These are phyloP conservation scores for Tetramorium simillimum DNA, from an alignment of 1,140 invertebrate genomes.

Conservation along the genomic window DNA sequence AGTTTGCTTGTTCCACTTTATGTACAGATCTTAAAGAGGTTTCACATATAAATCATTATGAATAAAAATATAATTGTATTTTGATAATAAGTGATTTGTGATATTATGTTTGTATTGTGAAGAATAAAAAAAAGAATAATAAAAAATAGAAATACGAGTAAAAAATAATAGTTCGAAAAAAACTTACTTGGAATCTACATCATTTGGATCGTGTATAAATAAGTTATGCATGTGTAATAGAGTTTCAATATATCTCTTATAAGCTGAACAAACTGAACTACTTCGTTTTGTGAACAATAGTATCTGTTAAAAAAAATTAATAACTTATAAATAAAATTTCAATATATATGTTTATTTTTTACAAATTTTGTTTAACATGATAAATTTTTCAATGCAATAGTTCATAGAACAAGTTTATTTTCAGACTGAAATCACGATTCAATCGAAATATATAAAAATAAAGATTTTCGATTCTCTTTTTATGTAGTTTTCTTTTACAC, in stretches of 20 bases:
- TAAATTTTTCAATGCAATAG: neutral
- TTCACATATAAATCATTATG: neutral
- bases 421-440: neutral
- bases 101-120: neutral
- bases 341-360: neutral
- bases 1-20: neutral
- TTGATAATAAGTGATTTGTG: neutral
- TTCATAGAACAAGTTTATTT: neutral
- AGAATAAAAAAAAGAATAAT: neutral
- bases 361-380: neutral
- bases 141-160: neutral
- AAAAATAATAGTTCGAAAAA: neutral
- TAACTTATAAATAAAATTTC: neutral
- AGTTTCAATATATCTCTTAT: conserved; percentile 89
- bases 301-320: conserved; percentile 78
- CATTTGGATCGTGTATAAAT: conserved; percentile 87
- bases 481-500: no score
- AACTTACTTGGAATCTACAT: conserved; percentile 85
- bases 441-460: neutral
- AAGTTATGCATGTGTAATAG: conserved; percentile 88
- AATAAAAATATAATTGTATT: neutral
- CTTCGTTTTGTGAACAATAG: conserved; percentile 88
- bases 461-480: neutral
- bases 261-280: conserved; percentile 86
- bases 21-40: neutral